Conservation (phyloP, 2,888 invertebrate genomes). For the Ptychoptera albimana region DNA sequence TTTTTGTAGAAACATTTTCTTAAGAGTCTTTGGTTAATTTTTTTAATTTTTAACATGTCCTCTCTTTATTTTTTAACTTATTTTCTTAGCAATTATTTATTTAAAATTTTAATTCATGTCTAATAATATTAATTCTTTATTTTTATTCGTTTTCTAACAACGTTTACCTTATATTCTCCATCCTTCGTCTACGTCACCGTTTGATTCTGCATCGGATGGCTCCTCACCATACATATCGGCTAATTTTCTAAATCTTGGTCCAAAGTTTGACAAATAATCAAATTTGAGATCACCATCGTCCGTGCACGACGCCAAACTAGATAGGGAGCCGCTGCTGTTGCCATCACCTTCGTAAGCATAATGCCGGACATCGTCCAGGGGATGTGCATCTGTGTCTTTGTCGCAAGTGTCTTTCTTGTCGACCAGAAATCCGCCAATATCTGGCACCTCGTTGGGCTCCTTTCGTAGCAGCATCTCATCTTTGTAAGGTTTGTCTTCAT, state of each 20-base stretch:
- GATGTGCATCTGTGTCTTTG: conserved; percentile 78
- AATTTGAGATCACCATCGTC: conserved; percentile 88
- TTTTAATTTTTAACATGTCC: not conserved
- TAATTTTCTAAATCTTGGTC: conserved; percentile 85
- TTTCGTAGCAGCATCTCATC: conserved; percentile 18
- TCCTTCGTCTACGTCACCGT: conserved; percentile 60
- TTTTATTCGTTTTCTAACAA: not conserved
- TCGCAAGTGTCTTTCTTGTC: conserved; percentile 82
- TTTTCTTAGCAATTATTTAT: not conserved
- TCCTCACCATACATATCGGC: conserved; percentile 92
- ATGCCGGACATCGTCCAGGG: conserved; percentile 91
- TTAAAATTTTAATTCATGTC: not conserved
- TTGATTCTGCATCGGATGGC: conserved; percentile 65
- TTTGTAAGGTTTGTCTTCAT: conserved; percentile 30
- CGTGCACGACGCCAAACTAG: conserved; percentile 82
- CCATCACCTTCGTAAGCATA: conserved; percentile 97
- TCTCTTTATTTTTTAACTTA: not conserved
- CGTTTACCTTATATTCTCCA: conserved; percentile 43
- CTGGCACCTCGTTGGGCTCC: conserved; percentile 47
- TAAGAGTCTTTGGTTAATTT: no score
- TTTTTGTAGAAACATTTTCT: no score
- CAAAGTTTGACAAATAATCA: conserved; percentile 87
- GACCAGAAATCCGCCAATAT: conserved; percentile 79
- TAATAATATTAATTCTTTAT: not conserved
- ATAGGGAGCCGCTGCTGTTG: conserved; percentile 81